Conservation (phyloP, 2,797 vertebrate species). For the Jordanella pulchra region DNA sequence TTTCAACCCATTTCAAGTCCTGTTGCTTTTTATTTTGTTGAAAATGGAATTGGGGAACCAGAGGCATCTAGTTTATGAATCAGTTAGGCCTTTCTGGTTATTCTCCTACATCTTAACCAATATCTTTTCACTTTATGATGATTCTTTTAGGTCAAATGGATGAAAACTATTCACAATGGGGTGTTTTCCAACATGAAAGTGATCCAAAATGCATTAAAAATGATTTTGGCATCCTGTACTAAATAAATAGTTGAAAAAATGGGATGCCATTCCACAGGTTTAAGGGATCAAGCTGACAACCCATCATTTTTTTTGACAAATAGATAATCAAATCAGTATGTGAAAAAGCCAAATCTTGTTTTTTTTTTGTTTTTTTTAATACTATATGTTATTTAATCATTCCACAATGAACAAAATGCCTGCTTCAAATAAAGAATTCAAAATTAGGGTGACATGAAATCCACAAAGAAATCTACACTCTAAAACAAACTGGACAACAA, state of each 20-base stretch:
- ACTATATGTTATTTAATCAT: neutral
- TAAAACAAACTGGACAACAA: constrained; percentile 4
- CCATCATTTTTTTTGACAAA: too few species aligned
- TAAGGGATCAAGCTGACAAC: neutral
- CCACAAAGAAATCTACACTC: neutral
- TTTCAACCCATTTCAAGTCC: neutral
- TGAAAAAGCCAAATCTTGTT: neutral
- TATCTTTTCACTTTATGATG: neutral
- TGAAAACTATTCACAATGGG: neutral
- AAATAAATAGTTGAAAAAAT: neutral
- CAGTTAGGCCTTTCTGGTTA: neutral
- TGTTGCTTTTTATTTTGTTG: neutral
- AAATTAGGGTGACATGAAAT: too few species aligned
- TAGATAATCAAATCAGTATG: too few species aligned
- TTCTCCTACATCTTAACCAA: neutral
- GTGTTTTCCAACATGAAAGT: neutral
- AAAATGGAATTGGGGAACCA: neutral
- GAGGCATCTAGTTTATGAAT: neutral
- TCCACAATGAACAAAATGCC: neutral
- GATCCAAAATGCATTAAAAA: neutral
- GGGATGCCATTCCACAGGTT: neutral
- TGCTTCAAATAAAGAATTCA: neutral
- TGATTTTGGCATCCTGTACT: neutral
- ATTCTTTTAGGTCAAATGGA: neutral
- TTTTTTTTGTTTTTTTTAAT: too few species aligned